Percentiles rank a stretch among this genome's conserved stretches.
Evolutionary conservation across 2,797 vertebrate species (phyloP).

Genomic region (Scolopax rusticola): DNA sequence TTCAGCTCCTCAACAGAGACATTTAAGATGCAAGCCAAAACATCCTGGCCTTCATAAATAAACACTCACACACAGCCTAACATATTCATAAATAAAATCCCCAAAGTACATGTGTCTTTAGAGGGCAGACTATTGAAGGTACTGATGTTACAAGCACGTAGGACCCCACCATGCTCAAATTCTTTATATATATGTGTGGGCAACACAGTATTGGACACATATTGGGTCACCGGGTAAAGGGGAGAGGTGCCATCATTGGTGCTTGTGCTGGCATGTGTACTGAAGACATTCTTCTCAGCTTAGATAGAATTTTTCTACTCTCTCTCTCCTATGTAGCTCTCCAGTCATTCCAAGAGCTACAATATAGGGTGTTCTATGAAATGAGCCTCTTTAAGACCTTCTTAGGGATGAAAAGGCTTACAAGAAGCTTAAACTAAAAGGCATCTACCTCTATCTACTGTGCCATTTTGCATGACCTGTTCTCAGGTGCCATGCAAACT

Average conservation of each 20-base stretch:
- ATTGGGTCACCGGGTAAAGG: neutral
- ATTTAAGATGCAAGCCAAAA: neutral
- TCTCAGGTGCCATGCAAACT: neutral
- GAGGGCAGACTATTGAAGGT: neutral
- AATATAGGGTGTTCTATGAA: neutral
- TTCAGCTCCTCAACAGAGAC: neutral
- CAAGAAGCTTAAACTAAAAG: neutral
- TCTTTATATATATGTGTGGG: neutral
- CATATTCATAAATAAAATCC: neutral
- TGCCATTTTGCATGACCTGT: neutral
- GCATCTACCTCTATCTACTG: neutral
- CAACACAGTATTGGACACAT: neutral
- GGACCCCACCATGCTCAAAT: neutral
- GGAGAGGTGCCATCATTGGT: neutral
- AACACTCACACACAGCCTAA: neutral
- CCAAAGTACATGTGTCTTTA: fast-evolving
- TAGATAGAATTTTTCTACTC: neutral
- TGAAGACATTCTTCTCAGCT: neutral
- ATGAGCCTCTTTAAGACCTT: neutral
- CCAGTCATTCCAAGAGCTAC: neutral
- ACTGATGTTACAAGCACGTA: fast-evolving
- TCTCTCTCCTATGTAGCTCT: neutral
- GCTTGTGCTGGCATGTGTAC: neutral
- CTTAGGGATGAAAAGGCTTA: neutral
- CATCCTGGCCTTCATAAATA: neutral